A percentile compares a stretch with the other conserved stretches of the same genome.
phyloP scores from a whole-genome alignment of 2,113 vertebrate species.

The Nannospalax galili region DNA sequence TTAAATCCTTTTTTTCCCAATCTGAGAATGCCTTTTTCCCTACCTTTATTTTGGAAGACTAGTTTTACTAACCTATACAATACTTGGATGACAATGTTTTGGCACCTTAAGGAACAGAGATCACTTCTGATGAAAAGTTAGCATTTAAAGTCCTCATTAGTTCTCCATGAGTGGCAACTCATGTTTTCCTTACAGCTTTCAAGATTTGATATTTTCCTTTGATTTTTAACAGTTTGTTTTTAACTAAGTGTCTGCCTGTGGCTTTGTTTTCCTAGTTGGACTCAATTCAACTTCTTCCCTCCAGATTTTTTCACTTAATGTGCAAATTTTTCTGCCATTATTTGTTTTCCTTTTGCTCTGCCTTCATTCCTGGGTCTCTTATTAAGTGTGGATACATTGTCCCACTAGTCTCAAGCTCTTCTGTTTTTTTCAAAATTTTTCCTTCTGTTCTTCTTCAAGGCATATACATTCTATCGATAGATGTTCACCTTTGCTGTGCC shows the following conservation, averaged over 20 bases:
- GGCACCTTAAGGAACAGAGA: neutral
- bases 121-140: constrained; percentile 8
- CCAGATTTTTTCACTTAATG: neutral
- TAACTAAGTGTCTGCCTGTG: neutral
- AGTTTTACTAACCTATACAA: neutral
- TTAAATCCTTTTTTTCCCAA: neutral
- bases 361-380: too few species aligned
- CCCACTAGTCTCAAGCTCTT: too few species aligned
- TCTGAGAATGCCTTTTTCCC: neutral
- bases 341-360: too few species aligned
- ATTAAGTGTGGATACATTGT: too few species aligned
- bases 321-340: too few species aligned
- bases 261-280: neutral
- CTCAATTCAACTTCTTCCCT: neutral
- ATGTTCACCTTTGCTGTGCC: too few species aligned
- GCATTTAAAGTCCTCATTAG: neutral
- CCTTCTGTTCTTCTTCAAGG: too few species aligned
- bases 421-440: too few species aligned
- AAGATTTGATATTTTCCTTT: neutral
- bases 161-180: neutral
- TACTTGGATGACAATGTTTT: neutral
- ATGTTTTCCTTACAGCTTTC: neutral
- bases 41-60: neutral
- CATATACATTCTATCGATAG: too few species aligned
- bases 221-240: neutral